Percentiles rank a stretch among this genome's conserved stretches.
phyloP scores from a whole-genome alignment of 2,888 invertebrate genomes.

The Hesperia comma region DNA sequence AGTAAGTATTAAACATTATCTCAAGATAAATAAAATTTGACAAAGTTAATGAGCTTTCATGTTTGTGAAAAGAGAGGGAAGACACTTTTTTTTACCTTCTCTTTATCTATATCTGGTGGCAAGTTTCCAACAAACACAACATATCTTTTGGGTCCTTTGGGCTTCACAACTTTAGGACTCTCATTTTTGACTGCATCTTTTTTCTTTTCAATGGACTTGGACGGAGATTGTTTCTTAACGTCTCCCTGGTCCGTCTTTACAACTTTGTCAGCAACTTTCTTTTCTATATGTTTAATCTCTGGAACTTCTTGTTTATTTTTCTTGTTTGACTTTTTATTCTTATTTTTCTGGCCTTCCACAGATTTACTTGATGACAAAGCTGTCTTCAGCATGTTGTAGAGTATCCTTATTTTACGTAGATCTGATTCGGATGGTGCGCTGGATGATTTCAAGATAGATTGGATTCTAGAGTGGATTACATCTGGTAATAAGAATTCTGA shows the following conservation, averaged over 20 bases:
- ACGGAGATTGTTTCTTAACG: constrained; percentile 33
- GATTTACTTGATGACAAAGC: constrained; percentile 43
- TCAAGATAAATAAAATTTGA: too few species aligned
- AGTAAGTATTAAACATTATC: constrained; percentile 41
- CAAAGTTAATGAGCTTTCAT: too few species aligned
- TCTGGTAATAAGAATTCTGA: constrained; percentile 60
- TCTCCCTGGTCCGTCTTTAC: constrained; percentile 37
- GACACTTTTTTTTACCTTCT: constrained; percentile 55
- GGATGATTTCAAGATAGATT: constrained; percentile 55
- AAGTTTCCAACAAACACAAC: constrained; percentile 78
- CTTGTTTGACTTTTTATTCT: constrained; percentile 44
- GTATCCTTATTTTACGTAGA: constrained; percentile 65
- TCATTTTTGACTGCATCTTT: constrained; percentile 37
- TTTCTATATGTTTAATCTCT: constrained; percentile 38
- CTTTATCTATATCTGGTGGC: constrained; percentile 63
- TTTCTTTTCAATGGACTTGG: constrained; percentile 39
- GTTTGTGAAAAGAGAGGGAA: too few species aligned
- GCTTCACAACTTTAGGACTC: constrained; percentile 27
- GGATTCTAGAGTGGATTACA: constrained; percentile 66
- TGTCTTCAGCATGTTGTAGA: constrained; percentile 70
- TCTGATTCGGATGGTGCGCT: constrained; percentile 58
- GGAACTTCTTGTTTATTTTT: constrained; percentile 39
- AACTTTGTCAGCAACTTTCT: constrained; percentile 28
- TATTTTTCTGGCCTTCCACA: constrained; percentile 35
- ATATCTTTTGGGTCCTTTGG: constrained; percentile 69